phyloP scores from a whole-genome alignment of 1,140 invertebrate species.

The Anadara kagoshimensis region DNA sequence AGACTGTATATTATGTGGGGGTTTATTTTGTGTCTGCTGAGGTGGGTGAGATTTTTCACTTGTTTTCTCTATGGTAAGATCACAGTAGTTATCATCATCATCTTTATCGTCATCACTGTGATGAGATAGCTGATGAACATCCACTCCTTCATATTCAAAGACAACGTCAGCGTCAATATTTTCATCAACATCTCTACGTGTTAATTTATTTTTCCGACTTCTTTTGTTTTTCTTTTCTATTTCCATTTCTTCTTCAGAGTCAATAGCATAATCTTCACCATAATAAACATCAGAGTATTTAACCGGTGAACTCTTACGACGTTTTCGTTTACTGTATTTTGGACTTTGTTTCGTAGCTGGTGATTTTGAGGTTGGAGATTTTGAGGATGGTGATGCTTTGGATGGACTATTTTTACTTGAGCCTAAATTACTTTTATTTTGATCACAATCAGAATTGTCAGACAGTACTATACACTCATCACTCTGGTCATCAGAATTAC shows the following conservation, averaged over 20 bases:
- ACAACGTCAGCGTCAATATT: conserved; percentile 4
- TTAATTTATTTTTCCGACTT: conserved; percentile 21
- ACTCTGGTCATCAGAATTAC: no score
- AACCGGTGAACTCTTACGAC: conserved; percentile 20
- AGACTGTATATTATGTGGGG: conserved; percentile 1
- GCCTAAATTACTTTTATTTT: no score
- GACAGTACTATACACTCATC: no score
- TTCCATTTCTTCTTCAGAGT: conserved; percentile 41
- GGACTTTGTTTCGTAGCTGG: neutral
- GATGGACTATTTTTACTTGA: no score
- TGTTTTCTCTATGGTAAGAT: neutral
- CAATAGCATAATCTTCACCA: conserved; percentile 28
- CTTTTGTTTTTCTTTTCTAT: conserved; percentile 35
- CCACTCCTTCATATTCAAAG: conserved; percentile 6
- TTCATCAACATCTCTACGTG: conserved; percentile 15
- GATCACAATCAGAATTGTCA: no score
- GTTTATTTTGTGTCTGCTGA: neutral
- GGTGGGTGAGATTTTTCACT: no score
- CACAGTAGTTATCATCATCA: conserved; percentile 6
- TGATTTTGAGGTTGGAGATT: neutral
- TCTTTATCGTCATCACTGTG: conserved; percentile 1
- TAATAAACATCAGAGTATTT: conserved; percentile 39
- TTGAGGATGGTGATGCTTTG: no score
- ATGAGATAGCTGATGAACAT: neutral
- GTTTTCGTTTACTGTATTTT: neutral